Base-by-base conservation (phyloP, 2,113 vertebrate species). In the Rhodinocichla rosea region DNA sequence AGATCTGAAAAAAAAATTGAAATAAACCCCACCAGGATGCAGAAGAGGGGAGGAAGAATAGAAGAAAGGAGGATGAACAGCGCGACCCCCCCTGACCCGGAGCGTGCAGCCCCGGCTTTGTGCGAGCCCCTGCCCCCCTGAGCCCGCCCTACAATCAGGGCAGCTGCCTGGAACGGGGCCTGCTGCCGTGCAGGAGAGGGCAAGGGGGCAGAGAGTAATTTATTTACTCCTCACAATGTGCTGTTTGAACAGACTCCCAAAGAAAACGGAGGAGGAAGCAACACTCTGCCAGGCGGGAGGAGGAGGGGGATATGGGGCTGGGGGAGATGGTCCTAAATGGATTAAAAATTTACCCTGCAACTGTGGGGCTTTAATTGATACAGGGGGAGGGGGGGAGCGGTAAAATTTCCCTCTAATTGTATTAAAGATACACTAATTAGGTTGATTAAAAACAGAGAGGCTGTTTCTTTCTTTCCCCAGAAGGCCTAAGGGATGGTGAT, bases 161-260 rank as follows among this genome's bases (percentile, higher is more conserved):
- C 98, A 98, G 98, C 98, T 98, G 98, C 97, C 98, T 97, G 94
- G 98, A 98, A 97, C 91, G 32, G 94, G 94, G 95, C 97, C 95
- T 81, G 96, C 97, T 97, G 97, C 97, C 83, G 80, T 83, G 74
- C 92, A 92, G 95, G 97, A 97, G 97, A 98, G 98, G 98, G 98
- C 98, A 98, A 98, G 83, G 97, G 97, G 98, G 98, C 98, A 97
- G 97, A 97, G 97, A 97, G 97, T 98, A 98, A 98, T 98, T 98
- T 98, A 98, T 98, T 98, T 98, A 98, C 98, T 98, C 96, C 97
- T 98, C 94, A 98, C 98, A 98, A 98, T 98, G 97, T 98, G 96
- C 96, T 98, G 98, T 98, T 98, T 98, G 97, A 98, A 98, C 98
- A 98, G 97, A 94, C 97, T 98, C 98, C 97, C 91, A 95, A 96